phyloP scores from a whole-genome alignment of 2,888 invertebrate species.

The Congeria kusceri region DNA sequence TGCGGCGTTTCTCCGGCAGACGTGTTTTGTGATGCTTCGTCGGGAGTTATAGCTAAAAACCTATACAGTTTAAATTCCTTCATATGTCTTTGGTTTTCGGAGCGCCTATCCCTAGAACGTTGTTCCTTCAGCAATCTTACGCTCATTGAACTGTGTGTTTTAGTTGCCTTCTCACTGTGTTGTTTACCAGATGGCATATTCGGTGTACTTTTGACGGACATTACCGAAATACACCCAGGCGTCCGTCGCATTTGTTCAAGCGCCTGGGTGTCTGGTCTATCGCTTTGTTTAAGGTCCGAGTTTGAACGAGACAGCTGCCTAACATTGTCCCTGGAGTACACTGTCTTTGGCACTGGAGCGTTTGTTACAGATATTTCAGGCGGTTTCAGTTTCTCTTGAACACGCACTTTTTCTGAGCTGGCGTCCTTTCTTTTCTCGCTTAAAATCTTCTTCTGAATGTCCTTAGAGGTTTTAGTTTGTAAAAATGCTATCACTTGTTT shows the following conservation, averaged over 20 bases:
- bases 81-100: conserved; percentile 36
- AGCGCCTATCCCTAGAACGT: conserved; percentile 34
- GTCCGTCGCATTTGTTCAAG: conserved; percentile 22
- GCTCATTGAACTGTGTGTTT: conserved; percentile 29
- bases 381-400: neutral
- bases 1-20: conserved; percentile 36
- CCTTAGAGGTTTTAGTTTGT: conserved; percentile 64
- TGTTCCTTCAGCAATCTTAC: conserved; percentile 35
- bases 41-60: conserved; percentile 71
- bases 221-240: conserved; percentile 51
- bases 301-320: conserved; percentile 10
- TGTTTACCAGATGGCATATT: conserved; percentile 37
- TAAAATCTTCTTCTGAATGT: conserved; percentile 40
- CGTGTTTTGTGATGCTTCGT: conserved; percentile 42
- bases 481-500: conserved; percentile 78
- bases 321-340: conserved; percentile 10
- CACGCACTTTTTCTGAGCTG: neutral
- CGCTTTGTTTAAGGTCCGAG: conserved; percentile 10
- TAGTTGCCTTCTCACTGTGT: neutral
- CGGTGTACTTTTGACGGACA: conserved; percentile 64
- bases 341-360: neutral
- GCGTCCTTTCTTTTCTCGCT: conserved; percentile 3
- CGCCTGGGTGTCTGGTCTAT: conserved; percentile 22
- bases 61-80: conserved; percentile 74
- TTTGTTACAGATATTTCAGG: conserved; percentile 1